Evolutionary conservation across 2,113 vertebrate genomes (phyloP).

Genomic region (Epinephelus moara): DNA sequence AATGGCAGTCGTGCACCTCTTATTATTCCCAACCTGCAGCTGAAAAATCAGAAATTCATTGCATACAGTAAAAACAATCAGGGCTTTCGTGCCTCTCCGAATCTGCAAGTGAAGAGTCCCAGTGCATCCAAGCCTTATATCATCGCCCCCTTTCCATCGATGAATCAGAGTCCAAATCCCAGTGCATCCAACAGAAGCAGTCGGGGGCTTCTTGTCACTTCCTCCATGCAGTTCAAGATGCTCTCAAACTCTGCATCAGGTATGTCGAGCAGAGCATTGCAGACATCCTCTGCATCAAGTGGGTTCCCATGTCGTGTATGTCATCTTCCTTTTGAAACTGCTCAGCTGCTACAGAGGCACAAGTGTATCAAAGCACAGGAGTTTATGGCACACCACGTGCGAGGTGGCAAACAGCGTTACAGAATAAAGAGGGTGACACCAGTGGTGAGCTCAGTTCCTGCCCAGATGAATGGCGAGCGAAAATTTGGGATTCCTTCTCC

Average conservation of each 20-base stretch:
- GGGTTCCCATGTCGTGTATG: slow-evolving; percentile 72
- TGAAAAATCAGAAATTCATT: slow-evolving; percentile 35
- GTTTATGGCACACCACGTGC: slow-evolving; percentile 68
- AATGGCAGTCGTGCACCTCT: neutral
- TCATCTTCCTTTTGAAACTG: slow-evolving; percentile 66
- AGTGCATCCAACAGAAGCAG: neutral
- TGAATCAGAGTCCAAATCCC: slow-evolving; percentile 5
- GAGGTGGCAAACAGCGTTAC: slow-evolving; percentile 34
- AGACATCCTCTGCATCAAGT: neutral
- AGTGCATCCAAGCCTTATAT: neutral
- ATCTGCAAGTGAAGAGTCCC: neutral
- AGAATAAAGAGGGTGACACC: slow-evolving; percentile 22
- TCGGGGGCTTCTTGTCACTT: neutral
- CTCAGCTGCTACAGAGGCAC: slow-evolving; percentile 78
- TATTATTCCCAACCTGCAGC: neutral
- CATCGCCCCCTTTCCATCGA: neutral
- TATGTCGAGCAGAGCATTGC: neutral
- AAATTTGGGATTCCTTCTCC: slow-evolving; percentile 23
- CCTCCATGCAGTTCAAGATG: neutral
- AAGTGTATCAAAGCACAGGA: slow-evolving; percentile 74
- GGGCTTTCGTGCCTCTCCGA: neutral
- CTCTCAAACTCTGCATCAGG: neutral
- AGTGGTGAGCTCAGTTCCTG: neutral
- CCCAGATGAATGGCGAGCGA: slow-evolving; percentile 58
- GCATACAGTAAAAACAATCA: slow-evolving; percentile 13